Conservation (phyloP, 2,113 vertebrate species). For the Dicaeum eximium region DNA sequence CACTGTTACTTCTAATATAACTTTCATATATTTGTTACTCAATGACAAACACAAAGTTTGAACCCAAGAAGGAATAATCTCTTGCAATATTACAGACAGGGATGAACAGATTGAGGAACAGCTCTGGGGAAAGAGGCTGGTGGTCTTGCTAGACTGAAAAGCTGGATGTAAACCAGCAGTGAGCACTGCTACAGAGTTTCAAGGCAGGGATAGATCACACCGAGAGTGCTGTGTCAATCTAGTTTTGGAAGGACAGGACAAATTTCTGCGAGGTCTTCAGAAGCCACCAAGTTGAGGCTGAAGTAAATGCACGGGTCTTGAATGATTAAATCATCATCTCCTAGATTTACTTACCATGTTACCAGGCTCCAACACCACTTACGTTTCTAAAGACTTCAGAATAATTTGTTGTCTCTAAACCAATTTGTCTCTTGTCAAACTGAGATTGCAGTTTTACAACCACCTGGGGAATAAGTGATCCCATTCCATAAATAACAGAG, state of each 20-base stretch:
- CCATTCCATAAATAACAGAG: slow-evolving; percentile 69
- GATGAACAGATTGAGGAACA: neutral
- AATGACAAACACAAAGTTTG: neutral
- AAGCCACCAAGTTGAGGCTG: neutral
- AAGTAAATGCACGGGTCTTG: neutral
- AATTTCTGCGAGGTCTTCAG: neutral
- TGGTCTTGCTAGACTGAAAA: neutral
- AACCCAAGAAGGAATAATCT: neutral
- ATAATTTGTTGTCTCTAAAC: slow-evolving; percentile 77
- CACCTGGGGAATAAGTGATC: slow-evolving; percentile 59
- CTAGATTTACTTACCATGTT: slow-evolving; percentile 30
- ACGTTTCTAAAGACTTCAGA: slow-evolving; percentile 62
- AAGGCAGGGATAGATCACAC: neutral
- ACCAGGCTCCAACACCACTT: neutral
- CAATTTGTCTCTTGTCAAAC: slow-evolving; percentile 75
- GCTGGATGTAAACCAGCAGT: neutral
- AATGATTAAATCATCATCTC: slow-evolving; percentile 26
- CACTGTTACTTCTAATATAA: neutral
- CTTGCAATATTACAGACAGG: neutral
- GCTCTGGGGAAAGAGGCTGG: neutral
- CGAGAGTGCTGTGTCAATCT: neutral
- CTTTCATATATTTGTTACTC: neutral
- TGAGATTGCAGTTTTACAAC: slow-evolving; percentile 67
- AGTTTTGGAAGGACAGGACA: neutral
- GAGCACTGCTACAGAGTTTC: neutral